Conservation (phyloP, 2,113 vertebrate genomes). For the Apus apus region DNA sequence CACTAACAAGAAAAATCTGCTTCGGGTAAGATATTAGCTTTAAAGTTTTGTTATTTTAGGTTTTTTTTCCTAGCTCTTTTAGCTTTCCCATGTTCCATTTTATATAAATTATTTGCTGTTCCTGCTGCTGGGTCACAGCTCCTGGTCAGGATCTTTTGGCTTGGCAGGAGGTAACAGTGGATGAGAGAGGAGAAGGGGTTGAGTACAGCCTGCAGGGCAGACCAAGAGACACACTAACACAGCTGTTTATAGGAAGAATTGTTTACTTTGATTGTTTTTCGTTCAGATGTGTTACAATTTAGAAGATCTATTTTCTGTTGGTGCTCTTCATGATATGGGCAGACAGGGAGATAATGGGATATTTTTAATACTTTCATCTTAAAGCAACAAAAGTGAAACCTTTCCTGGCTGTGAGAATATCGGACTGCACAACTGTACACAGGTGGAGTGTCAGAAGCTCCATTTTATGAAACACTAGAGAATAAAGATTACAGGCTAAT, state of each 20-base stretch:
- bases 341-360: background rate
- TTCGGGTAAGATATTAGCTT: background rate
- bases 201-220: background rate
- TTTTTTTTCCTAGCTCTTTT: background rate
- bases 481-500: constrained; percentile 50
- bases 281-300: background rate
- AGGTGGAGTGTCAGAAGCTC: background rate
- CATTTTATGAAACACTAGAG: background rate
- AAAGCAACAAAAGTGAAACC: background rate
- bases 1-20: background rate
- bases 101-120: background rate
- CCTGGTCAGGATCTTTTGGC: background rate
- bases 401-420: background rate
- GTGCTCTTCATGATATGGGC: background rate
- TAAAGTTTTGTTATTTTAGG: background rate
- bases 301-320: background rate
- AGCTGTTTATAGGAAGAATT: background rate
- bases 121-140: background rate
- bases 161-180: background rate
- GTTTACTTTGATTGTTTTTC: background rate
- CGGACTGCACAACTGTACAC: background rate
- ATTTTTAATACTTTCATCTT: background rate
- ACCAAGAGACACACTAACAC: background rate
- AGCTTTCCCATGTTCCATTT: background rate
- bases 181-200: background rate